A percentile compares a stretch with the other conserved stretches of the same genome.
Conservation (phyloP, 2,888 invertebrate genomes). For the Junonia oenone region DNA sequence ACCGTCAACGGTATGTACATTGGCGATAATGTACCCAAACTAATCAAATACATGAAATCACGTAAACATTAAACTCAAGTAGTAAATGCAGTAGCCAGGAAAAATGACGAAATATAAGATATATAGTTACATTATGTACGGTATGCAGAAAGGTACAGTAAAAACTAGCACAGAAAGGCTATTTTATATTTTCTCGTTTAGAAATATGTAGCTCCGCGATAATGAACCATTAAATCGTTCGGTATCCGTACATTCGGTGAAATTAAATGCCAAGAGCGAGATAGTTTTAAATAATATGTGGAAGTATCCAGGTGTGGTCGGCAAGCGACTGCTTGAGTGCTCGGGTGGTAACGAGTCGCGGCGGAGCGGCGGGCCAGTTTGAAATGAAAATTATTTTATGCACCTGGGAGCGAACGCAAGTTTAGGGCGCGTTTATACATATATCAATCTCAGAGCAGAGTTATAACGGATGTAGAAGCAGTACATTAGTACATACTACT, state of each 20-base stretch:
- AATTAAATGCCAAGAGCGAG: constrained; percentile 58
- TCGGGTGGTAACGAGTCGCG: constrained; percentile 4
- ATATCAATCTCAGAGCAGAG: constrained; percentile 34
- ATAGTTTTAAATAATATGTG: constrained; percentile 72
- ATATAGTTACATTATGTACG: constrained; percentile 2
- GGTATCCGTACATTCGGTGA: constrained; percentile 29
- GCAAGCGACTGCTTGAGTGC: constrained; percentile 20
- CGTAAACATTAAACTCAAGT: constrained; percentile 1
- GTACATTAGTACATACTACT: not conserved
- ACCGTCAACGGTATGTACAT: not conserved
- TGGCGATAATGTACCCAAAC: not conserved
- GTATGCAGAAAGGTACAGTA: constrained; percentile 12
- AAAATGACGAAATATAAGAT: not conserved
- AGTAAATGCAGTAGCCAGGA: constrained; percentile 7
- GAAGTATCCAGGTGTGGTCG: constrained; percentile 44
- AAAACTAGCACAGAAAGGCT: constrained; percentile 8
- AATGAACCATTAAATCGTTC: constrained; percentile 17
- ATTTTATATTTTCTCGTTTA: constrained; percentile 4
- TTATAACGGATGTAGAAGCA: not conserved
- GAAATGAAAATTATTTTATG: constrained; percentile 17
- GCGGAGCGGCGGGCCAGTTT: constrained; percentile 15
- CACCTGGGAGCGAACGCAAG: constrained; percentile 20
- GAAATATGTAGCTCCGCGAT: constrained; percentile 15
- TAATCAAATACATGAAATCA: constrained; percentile 7
- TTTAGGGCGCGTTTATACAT: constrained; percentile 32